phyloP scores from a whole-genome alignment of 1,140 invertebrate genomes.

The Triops longicaudatus region DNA sequence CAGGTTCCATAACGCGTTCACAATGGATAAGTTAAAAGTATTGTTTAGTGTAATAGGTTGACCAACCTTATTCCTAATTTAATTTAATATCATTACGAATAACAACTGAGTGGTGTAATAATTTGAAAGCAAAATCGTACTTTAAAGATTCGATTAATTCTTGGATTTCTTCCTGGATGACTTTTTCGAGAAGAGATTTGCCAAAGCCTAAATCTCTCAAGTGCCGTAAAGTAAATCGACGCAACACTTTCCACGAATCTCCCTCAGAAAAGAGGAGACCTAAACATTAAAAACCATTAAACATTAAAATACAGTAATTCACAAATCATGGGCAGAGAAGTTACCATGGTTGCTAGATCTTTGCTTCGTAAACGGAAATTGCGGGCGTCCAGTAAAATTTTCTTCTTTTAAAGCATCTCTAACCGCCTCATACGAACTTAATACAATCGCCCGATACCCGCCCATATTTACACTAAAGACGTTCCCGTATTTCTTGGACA shows the following conservation, averaged over 20 bases:
- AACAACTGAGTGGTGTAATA: too few relatives aligned
- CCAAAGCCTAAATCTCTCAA: conserved; percentile 51
- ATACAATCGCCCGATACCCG: not conserved
- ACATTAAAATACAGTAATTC: not conserved
- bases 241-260: conserved; percentile 57
- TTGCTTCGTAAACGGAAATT: not conserved
- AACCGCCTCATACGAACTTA: not conserved
- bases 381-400: not conserved
- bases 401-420: not conserved
- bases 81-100: too few relatives aligned
- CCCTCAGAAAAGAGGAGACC: conserved; percentile 37
- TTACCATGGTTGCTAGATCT: too few relatives aligned
- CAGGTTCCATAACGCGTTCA: conserved; percentile 23
- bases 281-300: not conserved
- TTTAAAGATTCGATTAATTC: conserved; percentile 26
- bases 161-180: conserved; percentile 34
- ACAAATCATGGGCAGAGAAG: too few relatives aligned
- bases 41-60: conserved; percentile 4
- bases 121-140: not conserved
- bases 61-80: not conserved
- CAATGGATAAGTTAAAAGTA: conserved; percentile 21
- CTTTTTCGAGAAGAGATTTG: conserved; percentile 38
- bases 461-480: conserved; percentile 17
- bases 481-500: conserved; percentile 4
- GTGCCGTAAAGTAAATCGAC: conserved; percentile 57